Base-by-base conservation (phyloP, 2,797 vertebrate genomes). In the Halcyon badia region DNA sequence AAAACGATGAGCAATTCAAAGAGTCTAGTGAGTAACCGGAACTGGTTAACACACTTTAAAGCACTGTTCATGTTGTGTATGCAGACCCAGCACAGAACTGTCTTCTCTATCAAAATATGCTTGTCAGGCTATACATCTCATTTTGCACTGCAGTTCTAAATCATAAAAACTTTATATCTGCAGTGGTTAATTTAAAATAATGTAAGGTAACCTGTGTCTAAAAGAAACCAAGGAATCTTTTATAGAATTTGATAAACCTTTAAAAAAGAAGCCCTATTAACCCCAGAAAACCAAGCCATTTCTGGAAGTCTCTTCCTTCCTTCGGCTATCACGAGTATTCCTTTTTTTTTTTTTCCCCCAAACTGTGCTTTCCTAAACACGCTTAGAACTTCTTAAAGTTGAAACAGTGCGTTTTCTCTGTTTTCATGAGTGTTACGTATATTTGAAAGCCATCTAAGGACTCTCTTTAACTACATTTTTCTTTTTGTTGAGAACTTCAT, bases 361-460 rank as follows among this genome's bases (percentile, higher is more conserved):
- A 79, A 46, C n/a, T 87, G 14, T 89, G 58, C 87, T 82, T 92
- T 76, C 21, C 14, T 51, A 87, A 94, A 66, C 58, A 75, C 35
- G 39, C 30, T 48, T 49, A 31, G 83, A 87, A 85, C 20, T 86
- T 73, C 46, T 76, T 56, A 20, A 54, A 66, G 26, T 46, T 57
- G 87, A 84, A 37, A 94, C 65, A 91, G 31, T 78, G 24, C 33
- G 37, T 39, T 54, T 80, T 88, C 41, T 90, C 41, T 90, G 2
- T 79, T 83, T 89, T 91, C 7, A 4, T 0, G 1, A 51, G 21
- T n/a, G 10, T 91, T 91, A 49, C 11, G 37, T 83, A 18, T 81
- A 79, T 86, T 86, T 93, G 61, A 86, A 69, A 91, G 61, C 56
- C 66, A 88, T 68, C 39, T 95, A 54, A 88, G 28, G n/a, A 58